Evolutionary conservation across 2,888 invertebrate genomes (phyloP).

Genomic region (Teleogryllus oceanicus): DNA sequence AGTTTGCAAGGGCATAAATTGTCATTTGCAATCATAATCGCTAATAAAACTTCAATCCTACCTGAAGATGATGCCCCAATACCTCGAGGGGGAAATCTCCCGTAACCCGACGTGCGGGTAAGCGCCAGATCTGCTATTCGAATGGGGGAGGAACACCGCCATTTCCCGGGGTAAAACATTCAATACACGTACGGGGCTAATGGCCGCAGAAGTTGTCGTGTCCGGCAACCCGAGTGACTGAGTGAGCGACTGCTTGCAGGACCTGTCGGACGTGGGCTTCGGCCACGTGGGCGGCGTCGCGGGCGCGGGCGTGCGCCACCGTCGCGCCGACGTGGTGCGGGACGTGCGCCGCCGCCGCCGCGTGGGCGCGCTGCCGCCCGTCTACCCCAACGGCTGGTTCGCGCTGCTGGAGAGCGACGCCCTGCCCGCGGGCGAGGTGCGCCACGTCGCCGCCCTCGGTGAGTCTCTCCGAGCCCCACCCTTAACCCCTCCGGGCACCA

Average conservation of each 20-base stretch:
- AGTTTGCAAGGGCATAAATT: too few relatives aligned
- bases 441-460: constrained; percentile 65
- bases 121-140: too few relatives aligned
- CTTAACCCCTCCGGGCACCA: too few relatives aligned
- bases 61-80: too few relatives aligned
- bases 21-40: too few relatives aligned
- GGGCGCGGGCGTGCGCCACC: constrained; percentile 36
- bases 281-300: constrained; percentile 42
- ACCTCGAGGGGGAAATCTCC: too few relatives aligned
- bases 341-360: constrained; percentile 54
- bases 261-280: constrained; percentile 53
- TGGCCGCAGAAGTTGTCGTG: not conserved
- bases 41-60: not conserved
- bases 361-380: constrained; percentile 70
- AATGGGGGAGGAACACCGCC: too few relatives aligned
- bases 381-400: constrained; percentile 90
- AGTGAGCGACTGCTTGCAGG: constrained; percentile 43
- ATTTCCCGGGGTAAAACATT: too few relatives aligned
- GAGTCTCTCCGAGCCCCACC: constrained; percentile 36
- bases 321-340: constrained; percentile 47
- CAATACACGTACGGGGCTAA: not conserved
- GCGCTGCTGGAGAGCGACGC: constrained; percentile 66
- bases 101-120: too few relatives aligned
- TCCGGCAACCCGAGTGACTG: not conserved
- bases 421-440: constrained; percentile 55